These are phyloP conservation scores for Cryptomyrus ogoouensis DNA, from an alignment of 2,113 vertebrate genomes.

Conservation along the genomic window DNA sequence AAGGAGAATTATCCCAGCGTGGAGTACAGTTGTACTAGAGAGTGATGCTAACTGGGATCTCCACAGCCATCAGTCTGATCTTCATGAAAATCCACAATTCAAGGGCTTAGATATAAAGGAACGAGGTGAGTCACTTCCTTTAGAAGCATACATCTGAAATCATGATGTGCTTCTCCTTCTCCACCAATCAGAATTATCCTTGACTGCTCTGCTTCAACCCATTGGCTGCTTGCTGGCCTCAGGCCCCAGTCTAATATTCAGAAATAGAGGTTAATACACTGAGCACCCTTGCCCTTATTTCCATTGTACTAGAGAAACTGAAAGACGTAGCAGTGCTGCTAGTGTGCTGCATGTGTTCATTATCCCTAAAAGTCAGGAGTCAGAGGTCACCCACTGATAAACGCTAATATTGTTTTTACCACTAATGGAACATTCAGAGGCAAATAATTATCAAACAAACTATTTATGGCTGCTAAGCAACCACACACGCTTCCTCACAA, in stretches of 20 bases:
- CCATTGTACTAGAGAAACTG: background rate
- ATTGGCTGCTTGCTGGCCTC: background rate
- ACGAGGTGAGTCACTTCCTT: background rate
- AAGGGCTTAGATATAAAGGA: background rate
- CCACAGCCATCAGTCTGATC: background rate
- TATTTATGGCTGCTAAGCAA: background rate
- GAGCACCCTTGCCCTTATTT: background rate
- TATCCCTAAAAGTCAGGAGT: background rate
- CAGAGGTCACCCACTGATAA: background rate
- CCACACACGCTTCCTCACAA: background rate
- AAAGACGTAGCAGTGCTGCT: background rate
- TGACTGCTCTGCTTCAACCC: background rate
- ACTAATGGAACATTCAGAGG: background rate
- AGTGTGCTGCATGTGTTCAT: background rate
- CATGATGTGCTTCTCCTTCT: background rate
- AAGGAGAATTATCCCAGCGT: background rate
- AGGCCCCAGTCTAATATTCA: background rate
- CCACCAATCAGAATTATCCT: background rate
- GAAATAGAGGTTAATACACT: background rate
- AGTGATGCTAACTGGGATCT: background rate
- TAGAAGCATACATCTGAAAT: background rate
- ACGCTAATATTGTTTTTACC: background rate
- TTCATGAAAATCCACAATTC: background rate
- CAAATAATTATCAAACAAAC: background rate
- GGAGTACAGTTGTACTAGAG: background rate